phyloP scores from a whole-genome alignment of 2,888 invertebrate species.

The Odontomyia ornata region DNA sequence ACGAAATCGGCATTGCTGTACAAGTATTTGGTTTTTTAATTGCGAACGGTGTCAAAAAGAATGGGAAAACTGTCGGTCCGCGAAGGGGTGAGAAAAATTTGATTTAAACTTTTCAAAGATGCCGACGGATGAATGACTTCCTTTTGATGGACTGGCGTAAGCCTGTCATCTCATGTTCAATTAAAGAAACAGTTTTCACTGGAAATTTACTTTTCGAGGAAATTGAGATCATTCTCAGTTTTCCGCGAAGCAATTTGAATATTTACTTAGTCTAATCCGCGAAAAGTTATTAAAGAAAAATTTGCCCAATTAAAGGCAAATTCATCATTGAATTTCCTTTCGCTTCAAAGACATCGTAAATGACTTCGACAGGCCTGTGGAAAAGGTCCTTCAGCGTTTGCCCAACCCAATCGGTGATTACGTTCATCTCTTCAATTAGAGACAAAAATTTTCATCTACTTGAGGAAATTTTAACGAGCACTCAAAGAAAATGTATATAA shows the following conservation, averaged over 20 bases:
- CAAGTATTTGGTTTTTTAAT: constrained; percentile 13
- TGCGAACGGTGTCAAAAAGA: constrained; percentile 9
- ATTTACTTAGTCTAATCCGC: background rate
- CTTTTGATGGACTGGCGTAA: background rate
- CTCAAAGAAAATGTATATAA: background rate
- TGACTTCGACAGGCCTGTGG: background rate
- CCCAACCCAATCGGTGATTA: background rate
- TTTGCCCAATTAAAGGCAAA: background rate
- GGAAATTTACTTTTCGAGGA: background rate
- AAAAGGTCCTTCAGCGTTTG: background rate
- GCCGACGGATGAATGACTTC: constrained; percentile 3
- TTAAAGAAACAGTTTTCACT: background rate
- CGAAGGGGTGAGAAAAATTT: background rate
- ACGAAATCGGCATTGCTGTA: background rate
- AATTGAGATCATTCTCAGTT: background rate
- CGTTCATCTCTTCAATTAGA: background rate
- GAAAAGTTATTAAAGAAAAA: background rate
- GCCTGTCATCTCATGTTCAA: background rate
- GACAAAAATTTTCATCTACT: background rate
- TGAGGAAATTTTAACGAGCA: background rate
- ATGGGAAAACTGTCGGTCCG: background rate
- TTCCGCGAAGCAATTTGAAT: background rate
- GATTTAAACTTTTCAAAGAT: background rate
- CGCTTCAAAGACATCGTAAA: background rate
- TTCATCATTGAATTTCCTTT: background rate